A percentile compares a stretch with the other conserved stretches of the same genome.
phyloP scores from a whole-genome alignment of 1,140 invertebrate species.

The Drosophila fuyamai region DNA sequence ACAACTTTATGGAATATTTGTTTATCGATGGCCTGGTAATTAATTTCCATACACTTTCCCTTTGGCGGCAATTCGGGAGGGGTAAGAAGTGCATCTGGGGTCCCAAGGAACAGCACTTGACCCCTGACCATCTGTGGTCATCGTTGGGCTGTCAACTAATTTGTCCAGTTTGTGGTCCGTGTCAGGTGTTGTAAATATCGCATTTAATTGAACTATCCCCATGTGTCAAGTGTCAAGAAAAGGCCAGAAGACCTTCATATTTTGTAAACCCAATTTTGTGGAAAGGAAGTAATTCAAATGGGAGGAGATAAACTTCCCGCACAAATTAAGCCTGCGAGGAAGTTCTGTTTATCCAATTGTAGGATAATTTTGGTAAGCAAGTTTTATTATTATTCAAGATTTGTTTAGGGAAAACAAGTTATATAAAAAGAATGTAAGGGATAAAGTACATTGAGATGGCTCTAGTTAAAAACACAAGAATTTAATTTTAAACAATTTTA shows the following conservation, averaged over 20 bases:
- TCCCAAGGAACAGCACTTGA: conserved; percentile 19
- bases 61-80: conserved; percentile 2
- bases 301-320: background rate
- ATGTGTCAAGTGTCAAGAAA: conserved; percentile 29
- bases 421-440: too few relatives aligned
- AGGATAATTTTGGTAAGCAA: background rate
- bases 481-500: background rate
- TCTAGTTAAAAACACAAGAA: too few relatives aligned
- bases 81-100: conserved; percentile 43
- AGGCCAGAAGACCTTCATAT: conserved; percentile 34
- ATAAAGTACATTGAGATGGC: too few relatives aligned
- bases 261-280: conserved; percentile 44
- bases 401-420: too few relatives aligned
- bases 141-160: conserved; percentile 46
- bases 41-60: conserved; percentile 63
- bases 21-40: conserved; percentile 48
- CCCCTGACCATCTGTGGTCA: conserved; percentile 49
- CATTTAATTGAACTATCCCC: conserved; percentile 75
- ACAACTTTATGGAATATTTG: background rate
- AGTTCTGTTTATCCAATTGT: background rate
- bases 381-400: too few relatives aligned
- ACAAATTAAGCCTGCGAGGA: background rate
- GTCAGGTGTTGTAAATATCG: conserved; percentile 74
- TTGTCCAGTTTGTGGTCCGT: conserved; percentile 76
- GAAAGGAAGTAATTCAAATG: background rate